Evolutionary conservation across 2,113 vertebrate species (phyloP), one percentile per base, ranked within the genome.

Genomic region (Echinops telfairi): DNA sequence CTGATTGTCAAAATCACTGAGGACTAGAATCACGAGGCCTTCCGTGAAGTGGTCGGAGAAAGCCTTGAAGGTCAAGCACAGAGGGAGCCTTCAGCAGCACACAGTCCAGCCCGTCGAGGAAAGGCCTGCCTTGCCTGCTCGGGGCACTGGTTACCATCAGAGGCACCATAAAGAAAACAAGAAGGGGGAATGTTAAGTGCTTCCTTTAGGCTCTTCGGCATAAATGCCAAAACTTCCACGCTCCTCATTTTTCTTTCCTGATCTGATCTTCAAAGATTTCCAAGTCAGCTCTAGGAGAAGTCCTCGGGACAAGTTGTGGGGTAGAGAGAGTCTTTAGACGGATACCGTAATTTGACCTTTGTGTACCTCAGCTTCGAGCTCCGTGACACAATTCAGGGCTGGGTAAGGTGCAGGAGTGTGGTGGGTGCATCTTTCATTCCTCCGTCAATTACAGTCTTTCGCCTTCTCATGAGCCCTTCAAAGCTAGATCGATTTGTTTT

Each of bases 171-270:
- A 58, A 5, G 36, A 77, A 64, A 36, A 66, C 27, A 58, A 53
- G 10, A 47, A 9, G 38, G n/a, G 12, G 71, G 33, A 58, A 2
- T 38, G 62, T 20, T 78, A 31, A n/a, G 6, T 57, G 43, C 43
- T 83, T 43, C n/a, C 70, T 81, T 92, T 43, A 80, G 43, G 7
- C 20, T 4, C 66, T 31, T 43, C 7, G 9, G 5, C 64, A 31
- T 29, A 53, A 64, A 40, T 16, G 38, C 38, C 75, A 82, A n/a
- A 1, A 22, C 47, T 75, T 68, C 25, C n/a, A 53, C n/a, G 9
- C 5, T 38, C 38, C 53, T 91, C n/a, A 38, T 83, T 78, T 79
- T 47, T 62, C 31, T 77, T 93, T 87, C 62, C 25, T 57, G 60
- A 31, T 78, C n/a, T 71, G 29, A 57, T 22, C n/a, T 16, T 9